Base-by-base conservation (phyloP, 2,888 invertebrate genomes). In the Orthosia cruda region DNA sequence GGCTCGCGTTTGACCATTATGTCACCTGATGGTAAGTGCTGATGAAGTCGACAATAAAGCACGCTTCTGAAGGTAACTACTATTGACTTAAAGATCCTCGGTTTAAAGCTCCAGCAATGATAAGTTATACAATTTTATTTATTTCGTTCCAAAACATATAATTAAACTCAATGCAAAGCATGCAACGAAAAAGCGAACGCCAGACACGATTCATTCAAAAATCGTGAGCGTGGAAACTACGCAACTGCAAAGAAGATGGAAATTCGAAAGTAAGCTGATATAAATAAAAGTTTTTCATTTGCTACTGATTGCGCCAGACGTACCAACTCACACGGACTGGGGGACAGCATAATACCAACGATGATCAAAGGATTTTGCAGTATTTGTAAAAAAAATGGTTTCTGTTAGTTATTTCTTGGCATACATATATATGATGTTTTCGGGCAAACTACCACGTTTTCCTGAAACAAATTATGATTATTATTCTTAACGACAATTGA, bases 281-380 rank as follows among this genome's bases (percentile, higher is more conserved):
- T 77, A 84, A 81, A 84, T 86, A 75, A 84, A 80, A 77, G 64
- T 73, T 74, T 74, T 64, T 63, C 58, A 74, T 78, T 80, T 40
- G 52, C n/a, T 26, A 50, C 73, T 85, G 83, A 81, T 82, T 84
- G 59, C 71, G 64, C 52, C 55, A 67, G 64, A 58, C 54, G 69
- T 52, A 52, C 16, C n/a, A 32, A 68, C 52, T 45, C 78, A 26
- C 49, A 62, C 13, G 45, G 13, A 20, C 57, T 16, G 16, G 18
- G 5, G 62, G 62, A 52, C 70, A 54, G 15, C 12, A 55, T 50
- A 77, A 59, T 52, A 57, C 32, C 7, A 16, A 68, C 7, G 16
- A 9, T 45, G 50, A 52, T 58, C 23, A 58, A 68, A 52, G 50
- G n/a, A 67, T 15, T 47, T 23, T 47, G 52, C 18, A 54, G 15